phyloP scores from a whole-genome alignment of 2,888 invertebrate genomes.

The Xestia c-nigrum region DNA sequence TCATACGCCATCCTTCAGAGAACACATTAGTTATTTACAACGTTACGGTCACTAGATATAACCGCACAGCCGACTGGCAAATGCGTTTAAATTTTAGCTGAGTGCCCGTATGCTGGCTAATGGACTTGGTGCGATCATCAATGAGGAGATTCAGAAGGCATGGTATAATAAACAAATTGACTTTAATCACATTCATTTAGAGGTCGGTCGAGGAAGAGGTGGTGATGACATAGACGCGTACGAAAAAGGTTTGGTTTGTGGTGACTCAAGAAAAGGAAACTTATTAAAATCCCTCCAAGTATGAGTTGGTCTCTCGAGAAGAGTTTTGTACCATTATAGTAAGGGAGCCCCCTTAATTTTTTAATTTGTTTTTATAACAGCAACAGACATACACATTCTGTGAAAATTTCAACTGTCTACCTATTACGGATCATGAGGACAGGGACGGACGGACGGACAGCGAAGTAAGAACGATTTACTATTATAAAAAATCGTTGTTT shows the following conservation, averaged over 20 bases:
- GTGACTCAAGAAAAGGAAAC: not conserved
- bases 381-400: too few relatives aligned
- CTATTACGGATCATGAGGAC: too few relatives aligned
- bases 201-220: not conserved
- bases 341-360: too few relatives aligned
- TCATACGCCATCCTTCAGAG: constrained; percentile 48
- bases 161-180: not conserved
- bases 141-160: constrained; percentile 23
- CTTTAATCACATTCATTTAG: not conserved
- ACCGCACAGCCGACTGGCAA: constrained; percentile 54
- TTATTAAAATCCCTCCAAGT: not conserved
- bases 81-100: constrained; percentile 62
- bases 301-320: too few relatives aligned
- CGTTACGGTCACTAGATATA: constrained; percentile 54
- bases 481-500: too few relatives aligned
- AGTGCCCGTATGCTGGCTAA: constrained; percentile 53
- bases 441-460: too few relatives aligned
- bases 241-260: not conserved
- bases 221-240: not conserved
- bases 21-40: constrained; percentile 59
- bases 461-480: too few relatives aligned
- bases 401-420: too few relatives aligned
- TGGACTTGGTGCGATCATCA: constrained; percentile 43
- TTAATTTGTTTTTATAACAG: too few relatives aligned
- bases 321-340: too few relatives aligned